Base-by-base conservation (phyloP, 35 echinoderm and acorn worm genomes). In the Acanthaster planci region DNA sequence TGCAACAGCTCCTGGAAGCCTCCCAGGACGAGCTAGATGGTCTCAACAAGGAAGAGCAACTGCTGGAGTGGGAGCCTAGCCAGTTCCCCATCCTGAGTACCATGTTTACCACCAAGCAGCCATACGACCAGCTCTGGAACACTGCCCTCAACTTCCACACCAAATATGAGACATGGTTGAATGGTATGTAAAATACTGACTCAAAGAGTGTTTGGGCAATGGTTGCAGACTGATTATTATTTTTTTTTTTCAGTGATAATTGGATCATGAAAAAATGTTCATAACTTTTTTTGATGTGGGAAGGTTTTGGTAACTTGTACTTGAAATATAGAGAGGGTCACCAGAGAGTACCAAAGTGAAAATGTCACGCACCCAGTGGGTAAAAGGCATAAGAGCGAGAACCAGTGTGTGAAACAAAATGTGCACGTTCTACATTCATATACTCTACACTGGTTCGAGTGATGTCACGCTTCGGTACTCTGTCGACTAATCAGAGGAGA, bases 121-220 rank as follows among this genome's bases (percentile, higher is more conserved):
- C 96, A 1, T 99, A 99, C 32, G 96, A 99, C 52, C 81, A 87
- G 22, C 89, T 99, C 5, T 99, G 96, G 96, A 99, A 94, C 68
- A 99, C 96, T 19, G 96, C 96, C 15, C 89, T 99, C 39, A 87
- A 99, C 60, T 99, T 94, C 56, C 95, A 98, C 68, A 98, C 92
- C 29, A 90, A 93, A 55, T 98, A 93, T 77, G 95, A 98, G 85
- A 72, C 58, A 29, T 98, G 95, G 95, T 76, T 98, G 0, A 95
- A 95, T 91, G 93, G 93, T 95, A 50, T 55, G 86, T 79, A 56
- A 47, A 47, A 78, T 37, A 21, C 0, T 78, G 4, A 47, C 32
- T 68, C 60, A 68, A 7, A 68, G 60, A 17, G 18, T 68, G 4
- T 35, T 18, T 68, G 18, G 3, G 18, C 3, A 27, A 3, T 23